Percentiles rank a stretch among this genome's conserved stretches.
phyloP scores from a whole-genome alignment of 2,113 vertebrate species.

The Neopipo cinnamomea region DNA sequence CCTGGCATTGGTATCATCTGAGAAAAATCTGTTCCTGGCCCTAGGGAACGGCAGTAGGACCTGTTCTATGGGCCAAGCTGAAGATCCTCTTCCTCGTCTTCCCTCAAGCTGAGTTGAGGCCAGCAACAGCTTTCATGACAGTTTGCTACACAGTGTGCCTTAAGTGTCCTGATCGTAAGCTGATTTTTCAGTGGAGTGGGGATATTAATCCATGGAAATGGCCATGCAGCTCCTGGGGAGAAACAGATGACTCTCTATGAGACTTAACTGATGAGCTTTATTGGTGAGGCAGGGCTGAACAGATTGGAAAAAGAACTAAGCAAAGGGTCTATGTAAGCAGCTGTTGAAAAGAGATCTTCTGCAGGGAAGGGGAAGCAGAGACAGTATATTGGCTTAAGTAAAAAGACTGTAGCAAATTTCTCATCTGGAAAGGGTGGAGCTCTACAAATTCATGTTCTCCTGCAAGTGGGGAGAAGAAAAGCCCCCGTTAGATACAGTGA shows the following conservation, averaged over 20 bases:
- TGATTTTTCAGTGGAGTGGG: neutral
- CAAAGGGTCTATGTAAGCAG: neutral
- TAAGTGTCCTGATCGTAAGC: neutral
- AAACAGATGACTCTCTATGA: neutral
- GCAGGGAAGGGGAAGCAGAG: neutral
- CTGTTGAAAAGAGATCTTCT: neutral
- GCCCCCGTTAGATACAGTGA: neutral
- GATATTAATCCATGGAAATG: neutral
- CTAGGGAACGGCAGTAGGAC: neutral
- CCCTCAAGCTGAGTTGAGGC: neutral
- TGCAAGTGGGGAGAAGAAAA: neutral
- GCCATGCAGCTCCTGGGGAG: neutral
- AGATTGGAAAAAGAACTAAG: neutral
- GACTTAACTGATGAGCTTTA: neutral
- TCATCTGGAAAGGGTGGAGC: neutral
- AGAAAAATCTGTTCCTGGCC: neutral
- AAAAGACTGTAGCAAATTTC: neutral
- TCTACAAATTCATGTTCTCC: neutral
- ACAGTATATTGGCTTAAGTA: neutral
- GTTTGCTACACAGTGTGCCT: neutral
- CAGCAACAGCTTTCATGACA: neutral
- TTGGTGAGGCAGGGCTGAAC: neutral
- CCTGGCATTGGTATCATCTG: neutral
- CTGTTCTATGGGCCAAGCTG: neutral
- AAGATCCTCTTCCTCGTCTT: neutral